These are phyloP conservation scores for Gonioctena quinquepunctata DNA, from an alignment of 1,140 invertebrate species.

Conservation along the genomic window DNA sequence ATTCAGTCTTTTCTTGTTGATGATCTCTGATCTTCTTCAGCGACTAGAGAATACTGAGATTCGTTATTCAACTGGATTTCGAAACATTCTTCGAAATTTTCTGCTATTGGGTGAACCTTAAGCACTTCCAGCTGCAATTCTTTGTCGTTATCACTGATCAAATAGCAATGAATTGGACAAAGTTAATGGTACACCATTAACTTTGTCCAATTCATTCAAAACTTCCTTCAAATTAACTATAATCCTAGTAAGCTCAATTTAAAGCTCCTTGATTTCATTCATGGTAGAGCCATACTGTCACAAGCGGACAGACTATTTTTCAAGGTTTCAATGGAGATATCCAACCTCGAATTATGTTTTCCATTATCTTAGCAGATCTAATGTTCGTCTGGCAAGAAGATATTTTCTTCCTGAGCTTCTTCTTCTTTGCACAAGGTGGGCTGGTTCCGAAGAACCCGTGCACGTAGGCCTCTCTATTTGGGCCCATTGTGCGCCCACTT, in stretches of 20 bases:
- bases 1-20: no score
- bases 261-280: no score
- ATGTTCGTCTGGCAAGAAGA: not conserved
- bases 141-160: constrained; percentile 16
- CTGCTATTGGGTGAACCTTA: constrained; percentile 15
- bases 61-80: constrained; percentile 18
- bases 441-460: no score
- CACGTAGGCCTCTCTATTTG: no score
- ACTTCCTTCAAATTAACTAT: constrained; percentile 32
- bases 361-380: not conserved
- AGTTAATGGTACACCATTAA: constrained; percentile 30
- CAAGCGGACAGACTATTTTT: constrained; percentile 6
- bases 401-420: constrained; percentile 22
- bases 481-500: no score
- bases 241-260: no score
- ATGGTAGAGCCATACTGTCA: not conserved
- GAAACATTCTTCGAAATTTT: constrained; percentile 23
- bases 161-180: no score
- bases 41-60: constrained; percentile 24
- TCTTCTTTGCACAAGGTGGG: no score
- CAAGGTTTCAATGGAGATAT: not conserved
- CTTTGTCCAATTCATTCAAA: constrained; percentile 20
- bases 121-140: constrained; percentile 22
- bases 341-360: not conserved
- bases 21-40: constrained; percentile 28